Conservation (phyloP, 2,888 invertebrate species). For the Caenorhabditis sp. region DNA sequence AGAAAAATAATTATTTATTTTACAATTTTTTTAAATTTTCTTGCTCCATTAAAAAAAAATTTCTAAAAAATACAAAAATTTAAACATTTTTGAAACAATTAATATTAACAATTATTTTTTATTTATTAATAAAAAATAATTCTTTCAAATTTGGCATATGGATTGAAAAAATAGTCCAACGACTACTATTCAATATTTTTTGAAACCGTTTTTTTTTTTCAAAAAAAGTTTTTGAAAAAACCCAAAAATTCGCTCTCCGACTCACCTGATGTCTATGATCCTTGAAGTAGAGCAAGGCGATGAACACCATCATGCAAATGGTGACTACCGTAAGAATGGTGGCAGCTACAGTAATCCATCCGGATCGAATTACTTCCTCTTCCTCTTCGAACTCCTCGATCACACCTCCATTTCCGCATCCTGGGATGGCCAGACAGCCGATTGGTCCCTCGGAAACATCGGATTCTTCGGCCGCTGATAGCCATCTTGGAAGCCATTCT, state of each 20-base stretch:
- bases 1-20: not conserved
- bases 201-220: no score
- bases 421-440: slow-evolving; percentile 67
- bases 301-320: slow-evolving; percentile 74
- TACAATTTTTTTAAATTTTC: not conserved
- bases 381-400: slow-evolving; percentile 24
- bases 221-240: no score
- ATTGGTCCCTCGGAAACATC: slow-evolving; percentile 71
- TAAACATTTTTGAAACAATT: not conserved
- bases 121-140: no score
- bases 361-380: slow-evolving; percentile 53
- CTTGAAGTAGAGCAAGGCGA: slow-evolving; percentile 79
- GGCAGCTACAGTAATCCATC: slow-evolving; percentile 81
- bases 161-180: no score
- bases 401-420: slow-evolving; percentile 52
- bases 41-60: no score
- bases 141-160: no score
- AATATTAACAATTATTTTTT: not conserved
- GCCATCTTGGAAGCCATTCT: slow-evolving; percentile 81
- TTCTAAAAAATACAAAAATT: not conserved
- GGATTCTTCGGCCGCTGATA: slow-evolving; percentile 71
- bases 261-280: slow-evolving; percentile 70
- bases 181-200: no score
- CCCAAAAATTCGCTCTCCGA: not conserved
- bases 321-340: slow-evolving; percentile 77